Percentiles rank a stretch among this genome's conserved stretches.
Conservation (phyloP, 2,888 invertebrate genomes). For the Anorthoa munda region DNA sequence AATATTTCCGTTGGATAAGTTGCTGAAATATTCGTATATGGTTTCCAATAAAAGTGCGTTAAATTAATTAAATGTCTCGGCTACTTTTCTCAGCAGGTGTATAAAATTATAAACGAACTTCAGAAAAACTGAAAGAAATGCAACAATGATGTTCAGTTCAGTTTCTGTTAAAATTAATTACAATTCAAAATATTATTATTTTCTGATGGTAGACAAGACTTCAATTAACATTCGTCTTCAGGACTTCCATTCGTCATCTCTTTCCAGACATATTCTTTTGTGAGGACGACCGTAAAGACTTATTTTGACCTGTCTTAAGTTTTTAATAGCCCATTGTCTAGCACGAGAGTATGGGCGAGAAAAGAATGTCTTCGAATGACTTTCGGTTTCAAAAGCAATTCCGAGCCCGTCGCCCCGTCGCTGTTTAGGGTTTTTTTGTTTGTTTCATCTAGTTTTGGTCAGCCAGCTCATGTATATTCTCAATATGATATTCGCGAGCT, state of each 20-base stretch:
- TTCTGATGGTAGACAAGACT: background rate
- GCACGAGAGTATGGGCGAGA: constrained; percentile 18
- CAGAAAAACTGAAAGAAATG: too few species aligned
- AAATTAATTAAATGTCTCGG: too few species aligned
- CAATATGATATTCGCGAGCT: too few species aligned
- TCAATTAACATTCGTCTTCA: constrained; percentile 19
- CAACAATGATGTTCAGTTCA: background rate
- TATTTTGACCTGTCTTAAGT: constrained; percentile 3
- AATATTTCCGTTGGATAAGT: too few species aligned
- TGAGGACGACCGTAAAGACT: background rate
- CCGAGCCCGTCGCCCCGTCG: background rate
- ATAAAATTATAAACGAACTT: background rate
- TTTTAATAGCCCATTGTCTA: constrained; percentile 53
- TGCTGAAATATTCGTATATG: too few species aligned
- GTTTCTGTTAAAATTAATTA: background rate
- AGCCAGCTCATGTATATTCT: too few species aligned
- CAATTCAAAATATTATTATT: too few species aligned
- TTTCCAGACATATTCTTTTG: constrained; percentile 3
- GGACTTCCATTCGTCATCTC: constrained; percentile 7
- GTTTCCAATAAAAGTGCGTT: too few species aligned
- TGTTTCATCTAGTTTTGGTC: too few species aligned
- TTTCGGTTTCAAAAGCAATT: constrained; percentile 39
- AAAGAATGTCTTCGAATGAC: constrained; percentile 13
- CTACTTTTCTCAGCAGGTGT: background rate
- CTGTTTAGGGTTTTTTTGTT: constrained; percentile 7